These are phyloP conservation scores for Phrynosoma platyrhinos DNA, from an alignment of 2,113 vertebrate genomes.

Conservation along the genomic window DNA sequence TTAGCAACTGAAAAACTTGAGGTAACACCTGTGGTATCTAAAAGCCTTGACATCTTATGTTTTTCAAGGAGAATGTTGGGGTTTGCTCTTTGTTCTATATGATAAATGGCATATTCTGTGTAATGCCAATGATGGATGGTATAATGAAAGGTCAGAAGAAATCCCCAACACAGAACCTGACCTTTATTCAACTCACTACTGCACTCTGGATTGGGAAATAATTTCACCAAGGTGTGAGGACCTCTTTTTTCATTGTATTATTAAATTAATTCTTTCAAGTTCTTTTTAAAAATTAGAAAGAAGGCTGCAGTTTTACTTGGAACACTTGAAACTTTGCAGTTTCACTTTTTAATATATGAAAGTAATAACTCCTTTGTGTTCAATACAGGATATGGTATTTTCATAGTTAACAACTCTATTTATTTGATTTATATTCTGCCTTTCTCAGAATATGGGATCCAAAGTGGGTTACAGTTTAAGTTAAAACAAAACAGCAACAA, in stretches of 20 bases:
- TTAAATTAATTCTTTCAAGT: constrained; percentile 57
- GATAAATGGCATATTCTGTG: constrained; percentile 76
- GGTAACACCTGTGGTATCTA: constrained; percentile 57
- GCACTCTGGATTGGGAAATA: constrained; percentile 66
- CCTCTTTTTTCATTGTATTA: constrained; percentile 65
- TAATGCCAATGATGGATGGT: constrained; percentile 75
- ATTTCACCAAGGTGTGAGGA: constrained; percentile 60
- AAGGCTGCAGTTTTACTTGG: background rate
- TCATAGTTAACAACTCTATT: background rate
- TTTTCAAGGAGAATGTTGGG: constrained; percentile 63
- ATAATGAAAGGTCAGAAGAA: constrained; percentile 74
- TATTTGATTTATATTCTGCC: too few relatives aligned
- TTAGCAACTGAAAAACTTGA: constrained; percentile 43
- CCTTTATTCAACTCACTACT: constrained; percentile 74
- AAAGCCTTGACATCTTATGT: constrained; percentile 53
- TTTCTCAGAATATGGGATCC: too few relatives aligned
- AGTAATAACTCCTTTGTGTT: background rate
- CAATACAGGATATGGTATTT: background rate
- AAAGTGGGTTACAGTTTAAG: too few relatives aligned
- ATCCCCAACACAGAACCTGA: constrained; percentile 76
- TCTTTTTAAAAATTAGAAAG: constrained; percentile 7
- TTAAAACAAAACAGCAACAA: too few relatives aligned
- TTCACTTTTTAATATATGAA: background rate
- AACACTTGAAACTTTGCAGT: background rate
- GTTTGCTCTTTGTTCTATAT: constrained; percentile 70